phyloP scores from a whole-genome alignment of 2,888 invertebrate species.

The Deilephila elpenor region DNA sequence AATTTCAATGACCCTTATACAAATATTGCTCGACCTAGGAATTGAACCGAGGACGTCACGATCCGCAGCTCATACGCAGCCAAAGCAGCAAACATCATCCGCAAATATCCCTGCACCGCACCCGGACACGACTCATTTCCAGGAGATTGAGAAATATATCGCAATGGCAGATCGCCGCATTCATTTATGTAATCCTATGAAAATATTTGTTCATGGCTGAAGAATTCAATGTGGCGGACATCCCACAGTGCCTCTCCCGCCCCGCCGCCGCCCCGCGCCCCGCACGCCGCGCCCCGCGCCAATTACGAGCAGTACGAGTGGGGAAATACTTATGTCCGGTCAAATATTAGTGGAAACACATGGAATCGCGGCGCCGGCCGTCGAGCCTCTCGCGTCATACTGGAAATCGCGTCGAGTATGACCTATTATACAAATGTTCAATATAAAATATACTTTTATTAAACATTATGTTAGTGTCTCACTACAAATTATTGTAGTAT shows the following conservation, averaged over 20 bases:
- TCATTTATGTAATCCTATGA: conserved; percentile 26
- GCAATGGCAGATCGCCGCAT: neutral
- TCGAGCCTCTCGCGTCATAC: neutral
- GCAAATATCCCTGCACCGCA: neutral
- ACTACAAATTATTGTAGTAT: too few relatives aligned
- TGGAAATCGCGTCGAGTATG: neutral
- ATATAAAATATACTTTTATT: too few relatives aligned
- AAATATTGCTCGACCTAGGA: too few relatives aligned
- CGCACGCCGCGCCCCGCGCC: neutral
- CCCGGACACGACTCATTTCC: neutral
- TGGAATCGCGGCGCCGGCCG: neutral
- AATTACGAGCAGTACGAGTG: conserved; percentile 14
- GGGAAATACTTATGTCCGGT: conserved; percentile 23
- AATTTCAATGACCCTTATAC: too few relatives aligned
- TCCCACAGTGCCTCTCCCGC: too few relatives aligned
- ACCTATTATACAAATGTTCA: neutral
- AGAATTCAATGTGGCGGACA: conserved; percentile 1
- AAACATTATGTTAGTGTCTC: too few relatives aligned
- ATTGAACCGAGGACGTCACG: too few relatives aligned
- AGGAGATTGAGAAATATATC: neutral
- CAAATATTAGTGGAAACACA: conserved; percentile 23
- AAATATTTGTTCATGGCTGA: conserved; percentile 23
- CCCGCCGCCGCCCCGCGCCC: neutral
- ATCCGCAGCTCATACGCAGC: too few relatives aligned
- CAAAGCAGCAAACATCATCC: neutral